Base-by-base conservation (phyloP, 2,113 vertebrate species). In the Scortum barcoo region DNA sequence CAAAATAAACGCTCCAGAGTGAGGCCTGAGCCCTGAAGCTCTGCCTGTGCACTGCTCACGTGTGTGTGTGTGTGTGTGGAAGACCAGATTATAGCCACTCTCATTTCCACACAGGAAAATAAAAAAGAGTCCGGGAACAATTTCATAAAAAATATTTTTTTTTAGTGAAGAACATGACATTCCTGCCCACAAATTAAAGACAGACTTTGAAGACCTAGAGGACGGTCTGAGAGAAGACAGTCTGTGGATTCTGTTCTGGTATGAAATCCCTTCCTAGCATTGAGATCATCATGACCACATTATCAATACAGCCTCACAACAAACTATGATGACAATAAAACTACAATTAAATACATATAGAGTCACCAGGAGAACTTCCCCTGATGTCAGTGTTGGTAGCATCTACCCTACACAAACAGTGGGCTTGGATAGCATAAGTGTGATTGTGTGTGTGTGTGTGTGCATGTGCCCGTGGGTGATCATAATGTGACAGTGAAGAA, bases 1-100 rank as follows among this genome's bases (percentile, higher is more conserved):
- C 88, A 90, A 93, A 95, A 93, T 93, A 93, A 95, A 93, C 76
- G 67, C 71, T 88, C 67, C 24, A 20, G 65, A 65, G 76, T 78
- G 70, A 81, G 79, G 87, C 63, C 63, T 65, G 88, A 85, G 83
- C 60, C 78, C 54, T 12, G 4, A 54, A 73, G 83, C 60, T 36
- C 69, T 81, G 85, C 66, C 72, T 88, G 20, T 74, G 54, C 30
- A 12, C 58, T 62, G 74, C 72, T 44, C 63, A 70, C 65, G 46
- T 81, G 71, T 66, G 53, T 67, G 69, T 84, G 72, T 24, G n/a
- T 70, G 80, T 71, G 63, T 66, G 72, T 73, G 69, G 62, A 74
- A 51, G 72, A 84, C 76, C 86, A 78, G 79, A 87, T 89, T 91
- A 91, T 77, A 88, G 81, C 72, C n/a, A 76, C 68, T 78, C 70